These are phyloP conservation scores for Acanthosepion pharaonis DNA, from an alignment of 2,888 invertebrate species.

Conservation along the genomic window DNA sequence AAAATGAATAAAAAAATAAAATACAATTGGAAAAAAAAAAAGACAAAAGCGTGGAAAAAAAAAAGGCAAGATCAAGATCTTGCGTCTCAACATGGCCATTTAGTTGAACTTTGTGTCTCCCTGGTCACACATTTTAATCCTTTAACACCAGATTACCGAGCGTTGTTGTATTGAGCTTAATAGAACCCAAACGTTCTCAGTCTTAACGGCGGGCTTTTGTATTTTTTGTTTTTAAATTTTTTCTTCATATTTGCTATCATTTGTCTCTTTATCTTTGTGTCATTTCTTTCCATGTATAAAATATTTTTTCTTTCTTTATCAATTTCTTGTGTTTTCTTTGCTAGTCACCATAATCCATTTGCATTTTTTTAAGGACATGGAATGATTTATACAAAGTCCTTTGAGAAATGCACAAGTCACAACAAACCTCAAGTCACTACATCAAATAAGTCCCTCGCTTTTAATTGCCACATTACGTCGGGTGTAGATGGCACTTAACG, in stretches of 20 bases:
- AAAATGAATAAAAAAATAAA: not conserved
- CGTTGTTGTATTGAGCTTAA: not conserved
- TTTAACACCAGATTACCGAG: not conserved
- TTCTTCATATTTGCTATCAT: not conserved
- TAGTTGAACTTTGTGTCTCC: slow-evolving; percentile 17
- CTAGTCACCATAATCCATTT: slow-evolving; percentile 2
- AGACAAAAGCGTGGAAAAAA: not conserved
- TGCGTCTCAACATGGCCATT: not conserved
- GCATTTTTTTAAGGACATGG: not conserved
- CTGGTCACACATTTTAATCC: slow-evolving; percentile 33
- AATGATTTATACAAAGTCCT: not conserved
- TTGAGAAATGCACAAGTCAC: not conserved
- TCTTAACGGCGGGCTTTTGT: not conserved
- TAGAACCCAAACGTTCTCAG: not conserved
- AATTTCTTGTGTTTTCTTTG: not conserved
- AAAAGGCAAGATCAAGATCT: not conserved
- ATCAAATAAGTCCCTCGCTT: slow-evolving; percentile 33
- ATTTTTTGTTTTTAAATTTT: not conserved
- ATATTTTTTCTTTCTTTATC: not conserved
- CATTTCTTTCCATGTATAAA: not conserved
- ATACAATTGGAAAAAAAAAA: not conserved
- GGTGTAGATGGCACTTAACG: slow-evolving; percentile 33
- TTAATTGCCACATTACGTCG: slow-evolving; percentile 20
- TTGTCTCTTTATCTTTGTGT: not conserved
- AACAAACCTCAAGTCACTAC: not conserved